Conservation (phyloP, 1,140 invertebrate species). For the Cephus cinctus region DNA sequence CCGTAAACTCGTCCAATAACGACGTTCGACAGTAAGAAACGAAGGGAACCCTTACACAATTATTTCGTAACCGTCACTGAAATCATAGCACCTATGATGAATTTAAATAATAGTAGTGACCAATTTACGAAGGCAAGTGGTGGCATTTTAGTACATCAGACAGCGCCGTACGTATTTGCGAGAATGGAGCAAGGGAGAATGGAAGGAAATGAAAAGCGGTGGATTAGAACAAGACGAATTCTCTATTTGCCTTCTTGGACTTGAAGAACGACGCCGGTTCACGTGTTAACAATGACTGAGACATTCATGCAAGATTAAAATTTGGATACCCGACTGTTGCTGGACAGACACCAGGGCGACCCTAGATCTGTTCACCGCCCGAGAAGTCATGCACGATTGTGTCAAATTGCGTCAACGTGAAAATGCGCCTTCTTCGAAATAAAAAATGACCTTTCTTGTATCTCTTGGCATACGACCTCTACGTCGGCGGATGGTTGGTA, state of each 20-base stretch:
- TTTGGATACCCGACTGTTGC: too few species aligned
- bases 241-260: too few species aligned
- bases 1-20: background rate
- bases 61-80: conserved; percentile 1
- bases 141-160: conserved; percentile 51
- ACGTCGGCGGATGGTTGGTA: conserved; percentile 35
- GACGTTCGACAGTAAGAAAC: background rate
- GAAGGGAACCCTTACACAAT: conserved; percentile 8
- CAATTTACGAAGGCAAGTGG: conserved; percentile 38
- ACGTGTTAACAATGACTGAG: too few species aligned
- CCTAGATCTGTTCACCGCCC: too few species aligned
- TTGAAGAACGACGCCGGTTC: too few species aligned
- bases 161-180: conserved; percentile 30
- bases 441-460: conserved; percentile 10
- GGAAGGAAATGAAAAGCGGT: conserved; percentile 9
- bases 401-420: too few species aligned
- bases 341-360: too few species aligned
- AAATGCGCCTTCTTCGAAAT: conserved; percentile 2
- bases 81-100: background rate
- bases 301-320: too few species aligned
- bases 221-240: background rate
- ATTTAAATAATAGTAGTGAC: conserved; percentile 26
- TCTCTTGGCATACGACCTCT: too few species aligned
- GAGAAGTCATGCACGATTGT: too few species aligned
- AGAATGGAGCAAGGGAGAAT: conserved; percentile 20